phyloP scores from a whole-genome alignment of 2,888 invertebrate genomes.

The Ferrisia virgata region DNA sequence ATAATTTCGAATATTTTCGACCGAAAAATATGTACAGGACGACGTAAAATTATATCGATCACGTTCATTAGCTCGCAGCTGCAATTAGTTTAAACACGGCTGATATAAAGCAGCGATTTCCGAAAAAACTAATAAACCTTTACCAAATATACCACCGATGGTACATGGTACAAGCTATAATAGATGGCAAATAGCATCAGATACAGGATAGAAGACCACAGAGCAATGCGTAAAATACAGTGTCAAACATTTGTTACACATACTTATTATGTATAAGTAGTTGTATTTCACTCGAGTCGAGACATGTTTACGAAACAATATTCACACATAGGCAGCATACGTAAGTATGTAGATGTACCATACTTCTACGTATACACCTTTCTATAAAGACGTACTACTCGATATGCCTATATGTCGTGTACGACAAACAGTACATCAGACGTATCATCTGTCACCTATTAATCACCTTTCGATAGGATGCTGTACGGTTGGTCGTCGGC shows the following conservation, averaged over 20 bases:
- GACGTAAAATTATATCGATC: not conserved
- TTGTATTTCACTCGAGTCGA: no score
- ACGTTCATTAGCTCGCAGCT: not conserved
- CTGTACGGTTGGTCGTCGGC: not conserved
- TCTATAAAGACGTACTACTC: no score
- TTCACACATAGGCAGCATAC: no score
- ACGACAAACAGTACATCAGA: not conserved
- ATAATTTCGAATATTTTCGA: not conserved
- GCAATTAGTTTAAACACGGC: not conserved
- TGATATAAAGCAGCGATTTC: not conserved
- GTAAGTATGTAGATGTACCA: no score
- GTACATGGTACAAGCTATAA: not conserved
- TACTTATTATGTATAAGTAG: no score
- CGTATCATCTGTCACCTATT: constrained; percentile 17
- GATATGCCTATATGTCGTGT: no score
- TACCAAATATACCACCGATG: not conserved
- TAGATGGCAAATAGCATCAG: not conserved
- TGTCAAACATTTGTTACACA: not conserved
- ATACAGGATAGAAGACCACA: not conserved
- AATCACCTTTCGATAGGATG: constrained; percentile 9
- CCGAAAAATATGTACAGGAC: not conserved
- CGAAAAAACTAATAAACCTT: not conserved
- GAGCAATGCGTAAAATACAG: not conserved
- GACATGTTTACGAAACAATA: not conserved
- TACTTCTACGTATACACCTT: no score